phyloP scores from a whole-genome alignment of 2,888 invertebrate genomes.

The Acanthopleura granulata region DNA sequence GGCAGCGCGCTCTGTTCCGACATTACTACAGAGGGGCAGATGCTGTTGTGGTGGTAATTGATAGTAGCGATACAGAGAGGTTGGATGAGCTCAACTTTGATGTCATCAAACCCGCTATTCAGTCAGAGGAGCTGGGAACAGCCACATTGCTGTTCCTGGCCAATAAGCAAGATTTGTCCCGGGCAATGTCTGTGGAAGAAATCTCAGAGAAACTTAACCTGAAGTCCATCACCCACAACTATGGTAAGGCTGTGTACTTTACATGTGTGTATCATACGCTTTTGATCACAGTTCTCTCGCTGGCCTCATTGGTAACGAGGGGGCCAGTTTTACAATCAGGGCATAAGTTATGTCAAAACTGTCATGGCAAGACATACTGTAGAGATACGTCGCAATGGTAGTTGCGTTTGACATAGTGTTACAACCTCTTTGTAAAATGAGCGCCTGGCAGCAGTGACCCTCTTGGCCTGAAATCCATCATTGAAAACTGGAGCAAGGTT shows the following conservation, averaged over 20 bases:
- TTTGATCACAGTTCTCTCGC: too few species aligned
- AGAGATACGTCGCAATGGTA: too few species aligned
- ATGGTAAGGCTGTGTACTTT: slow-evolving; percentile 42
- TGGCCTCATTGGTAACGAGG: too few species aligned
- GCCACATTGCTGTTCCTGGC: slow-evolving; percentile 57
- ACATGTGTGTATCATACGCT: too few species aligned
- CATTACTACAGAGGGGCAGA: slow-evolving; percentile 63
- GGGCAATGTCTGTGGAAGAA: slow-evolving; percentile 49
- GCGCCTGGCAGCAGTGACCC: too few species aligned
- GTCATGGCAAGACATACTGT: too few species aligned
- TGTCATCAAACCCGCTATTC: slow-evolving; percentile 55
- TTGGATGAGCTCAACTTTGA: slow-evolving; percentile 59
- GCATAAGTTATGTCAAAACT: too few species aligned
- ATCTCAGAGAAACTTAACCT: slow-evolving; percentile 48
- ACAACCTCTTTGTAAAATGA: too few species aligned
- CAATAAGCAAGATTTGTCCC: slow-evolving; percentile 54
- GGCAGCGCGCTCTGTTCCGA: slow-evolving; percentile 57
- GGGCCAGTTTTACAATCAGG: too few species aligned
- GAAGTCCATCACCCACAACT: slow-evolving; percentile 47
- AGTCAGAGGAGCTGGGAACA: slow-evolving; percentile 52
- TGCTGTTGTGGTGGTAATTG: slow-evolving; percentile 62
- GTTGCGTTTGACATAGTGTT: too few species aligned
- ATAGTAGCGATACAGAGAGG: slow-evolving; percentile 53
- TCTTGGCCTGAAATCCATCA: too few species aligned
- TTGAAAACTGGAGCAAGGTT: too few species aligned